A percentile compares a stretch with the other conserved stretches of the same genome.
These are phyloP conservation scores for Oxyscelio sp. DNA, from an alignment of 2,888 invertebrate genomes.

Conservation along the genomic window DNA sequence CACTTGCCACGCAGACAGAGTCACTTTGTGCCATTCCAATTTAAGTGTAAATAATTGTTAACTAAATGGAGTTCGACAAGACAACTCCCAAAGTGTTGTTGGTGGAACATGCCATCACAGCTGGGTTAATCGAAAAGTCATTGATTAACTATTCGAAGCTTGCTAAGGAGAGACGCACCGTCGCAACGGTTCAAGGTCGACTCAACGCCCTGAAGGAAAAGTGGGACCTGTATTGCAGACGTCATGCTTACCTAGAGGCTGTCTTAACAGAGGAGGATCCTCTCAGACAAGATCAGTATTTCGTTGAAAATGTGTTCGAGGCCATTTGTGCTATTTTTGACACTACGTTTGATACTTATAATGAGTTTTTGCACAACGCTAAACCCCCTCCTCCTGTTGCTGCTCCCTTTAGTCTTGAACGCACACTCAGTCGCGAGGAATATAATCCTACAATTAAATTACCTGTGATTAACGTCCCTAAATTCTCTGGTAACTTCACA, in stretches of 20 bases:
- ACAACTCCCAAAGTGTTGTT: too few species aligned
- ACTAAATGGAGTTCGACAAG: too few species aligned
- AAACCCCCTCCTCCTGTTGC: too few species aligned
- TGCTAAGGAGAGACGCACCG: too few species aligned
- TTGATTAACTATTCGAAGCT: too few species aligned
- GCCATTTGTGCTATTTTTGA: background rate
- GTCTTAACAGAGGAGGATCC: background rate
- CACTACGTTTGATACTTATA: background rate
- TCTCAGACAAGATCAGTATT: background rate
- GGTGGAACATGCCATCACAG: too few species aligned
- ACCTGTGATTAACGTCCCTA: too few species aligned
- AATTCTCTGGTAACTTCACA: slow-evolving; percentile 16
- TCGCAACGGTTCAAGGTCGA: too few species aligned
- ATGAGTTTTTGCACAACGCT: slow-evolving; percentile 17
- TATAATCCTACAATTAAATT: background rate
- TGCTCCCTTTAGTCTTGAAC: background rate
- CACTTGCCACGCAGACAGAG: too few species aligned
- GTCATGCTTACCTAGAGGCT: background rate
- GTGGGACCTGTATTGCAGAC: background rate
- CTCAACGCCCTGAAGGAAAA: background rate
- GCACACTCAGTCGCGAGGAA: background rate
- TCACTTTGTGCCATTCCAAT: too few species aligned
- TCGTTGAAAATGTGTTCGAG: background rate
- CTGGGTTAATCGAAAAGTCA: too few species aligned
- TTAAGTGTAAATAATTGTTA: too few species aligned